Base-by-base conservation (phyloP, 2,888 invertebrate genomes). In the Morpho helenor region DNA sequence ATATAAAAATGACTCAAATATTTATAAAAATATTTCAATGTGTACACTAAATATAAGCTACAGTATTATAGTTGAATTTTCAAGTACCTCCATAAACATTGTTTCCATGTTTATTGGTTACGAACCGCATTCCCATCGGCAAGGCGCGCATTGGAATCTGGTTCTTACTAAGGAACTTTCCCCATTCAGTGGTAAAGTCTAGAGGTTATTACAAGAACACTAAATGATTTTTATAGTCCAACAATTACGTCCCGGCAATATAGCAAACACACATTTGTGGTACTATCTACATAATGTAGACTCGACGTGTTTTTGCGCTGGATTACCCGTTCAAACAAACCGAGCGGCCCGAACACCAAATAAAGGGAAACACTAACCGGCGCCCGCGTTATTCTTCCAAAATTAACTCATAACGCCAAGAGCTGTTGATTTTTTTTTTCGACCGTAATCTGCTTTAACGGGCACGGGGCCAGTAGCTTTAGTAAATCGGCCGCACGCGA, bases 381-480 rank as follows among this genome's bases (percentile, higher is more conserved):
- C 80, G 74, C 72, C 72, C 78, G 82, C 87, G 84, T 89, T 87
- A 87, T 85, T 88, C 87, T 87, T 89, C 83, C 87, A 82, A 87
- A 89, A 90, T 90, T 90, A 89, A 90, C 90, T 88, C 90, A 88
- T 88, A 89, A 87, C 84, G 82, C 83, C 84, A 84, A 85, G 84
- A 81, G 84, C 78, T 79, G 78, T 84, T 82, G 84, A 82, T 80
- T 83, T 83, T 84, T 84, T 31, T 83, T 87, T 87, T 82, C 74
- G 71, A 74, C 78, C 77, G 84, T 88, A 88, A 89, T 89, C 88
- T 87, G 82, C 75, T 82, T 84, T 87, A 87, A 87, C 87, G 89
- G 88, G 88, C 89, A 84, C 81, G 70, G 74, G 86, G 87, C 87
- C 89, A 89, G 89, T 84, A 77, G 85, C 77, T 84, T 85, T 80